Conservation (phyloP, 2,888 invertebrate genomes). For the Lottia scabra region DNA sequence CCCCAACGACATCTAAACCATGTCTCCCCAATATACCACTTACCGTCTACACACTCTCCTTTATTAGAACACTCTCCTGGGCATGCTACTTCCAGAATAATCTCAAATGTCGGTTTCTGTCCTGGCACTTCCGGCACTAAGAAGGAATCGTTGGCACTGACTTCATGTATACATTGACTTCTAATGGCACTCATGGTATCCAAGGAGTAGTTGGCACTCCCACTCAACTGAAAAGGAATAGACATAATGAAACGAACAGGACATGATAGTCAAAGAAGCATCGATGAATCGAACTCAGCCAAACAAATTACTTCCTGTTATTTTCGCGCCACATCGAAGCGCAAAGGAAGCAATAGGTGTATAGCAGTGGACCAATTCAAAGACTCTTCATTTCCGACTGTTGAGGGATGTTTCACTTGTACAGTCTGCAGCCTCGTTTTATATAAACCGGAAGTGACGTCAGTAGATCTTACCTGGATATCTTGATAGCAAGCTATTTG, state of each 20-base stretch:
- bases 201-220: not conserved
- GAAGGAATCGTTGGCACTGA: not conserved
- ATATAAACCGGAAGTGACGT: no score
- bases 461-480: not conserved
- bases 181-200: not conserved
- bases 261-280: no score
- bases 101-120: not conserved
- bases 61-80: not conserved
- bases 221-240: not conserved
- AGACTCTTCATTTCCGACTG: no score
- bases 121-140: not conserved
- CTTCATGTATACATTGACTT: conserved; percentile 1
- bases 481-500: not conserved
- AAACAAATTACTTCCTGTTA: no score
- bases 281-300: no score
- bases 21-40: not conserved
- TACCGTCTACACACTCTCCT: not conserved
- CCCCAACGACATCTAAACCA: no score
- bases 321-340: no score
- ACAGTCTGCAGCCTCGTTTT: no score
- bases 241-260: no score
- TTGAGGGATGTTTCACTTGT: no score
- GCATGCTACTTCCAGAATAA: not conserved
- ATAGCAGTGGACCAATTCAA: no score
- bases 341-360: no score